Evolutionary conservation across 2,888 invertebrate genomes (phyloP).

Genomic region (Nebria brevicollis): DNA sequence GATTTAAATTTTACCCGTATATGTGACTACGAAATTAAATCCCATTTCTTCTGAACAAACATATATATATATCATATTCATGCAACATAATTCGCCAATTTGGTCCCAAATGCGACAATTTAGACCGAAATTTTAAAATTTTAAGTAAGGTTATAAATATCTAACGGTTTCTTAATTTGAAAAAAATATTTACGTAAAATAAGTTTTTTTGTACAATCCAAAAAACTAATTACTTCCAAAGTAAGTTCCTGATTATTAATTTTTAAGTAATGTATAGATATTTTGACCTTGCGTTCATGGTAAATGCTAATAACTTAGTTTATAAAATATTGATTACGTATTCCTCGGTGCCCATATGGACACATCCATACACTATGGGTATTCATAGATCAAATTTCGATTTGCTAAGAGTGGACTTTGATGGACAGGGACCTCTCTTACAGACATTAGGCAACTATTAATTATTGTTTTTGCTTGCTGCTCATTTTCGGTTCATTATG

Average conservation of each 20-base stretch:
- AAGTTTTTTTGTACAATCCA: neutral
- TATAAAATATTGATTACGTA: slow-evolving; percentile 32
- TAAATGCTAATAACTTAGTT: slow-evolving; percentile 29
- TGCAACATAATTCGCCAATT: too few species aligned
- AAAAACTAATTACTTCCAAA: neutral
- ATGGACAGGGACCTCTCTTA: slow-evolving; percentile 6
- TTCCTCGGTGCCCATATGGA: neutral
- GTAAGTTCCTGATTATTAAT: neutral
- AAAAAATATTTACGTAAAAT: neutral
- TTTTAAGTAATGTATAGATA: neutral
- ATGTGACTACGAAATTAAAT: neutral
- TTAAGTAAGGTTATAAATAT: too few species aligned
- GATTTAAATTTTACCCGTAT: neutral
- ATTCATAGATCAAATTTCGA: slow-evolving; percentile 24
- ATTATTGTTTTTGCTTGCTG: slow-evolving; percentile 40
- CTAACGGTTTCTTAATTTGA: neutral
- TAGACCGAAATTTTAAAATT: too few species aligned
- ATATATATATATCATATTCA: too few species aligned
- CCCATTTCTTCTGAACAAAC: too few species aligned
- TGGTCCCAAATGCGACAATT: too few species aligned
- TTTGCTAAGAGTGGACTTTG: slow-evolving; percentile 7
- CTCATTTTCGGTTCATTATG: slow-evolving; percentile 33
- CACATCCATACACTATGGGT: neutral
- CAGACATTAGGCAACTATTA: slow-evolving; percentile 34
- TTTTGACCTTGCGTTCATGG: slow-evolving; percentile 33